These are phyloP conservation scores for Furcifer pardalis DNA, from an alignment of 2,797 vertebrate species.

Conservation along the genomic window DNA sequence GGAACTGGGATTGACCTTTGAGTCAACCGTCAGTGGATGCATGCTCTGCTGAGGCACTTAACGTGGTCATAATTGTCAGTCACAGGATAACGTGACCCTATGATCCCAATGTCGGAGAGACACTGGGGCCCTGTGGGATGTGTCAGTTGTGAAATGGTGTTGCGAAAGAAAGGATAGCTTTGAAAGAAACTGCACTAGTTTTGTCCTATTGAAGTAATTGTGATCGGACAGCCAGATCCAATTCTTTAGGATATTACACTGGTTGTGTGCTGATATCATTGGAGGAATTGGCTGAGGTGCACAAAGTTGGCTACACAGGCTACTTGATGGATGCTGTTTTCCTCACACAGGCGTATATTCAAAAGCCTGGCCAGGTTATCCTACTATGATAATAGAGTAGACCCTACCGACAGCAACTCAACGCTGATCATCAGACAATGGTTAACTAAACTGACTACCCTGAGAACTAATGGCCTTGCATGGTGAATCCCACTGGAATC, in stretches of 20 bases:
- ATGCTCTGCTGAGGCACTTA: not conserved
- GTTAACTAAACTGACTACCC: too few relatives aligned
- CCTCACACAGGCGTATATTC: not conserved
- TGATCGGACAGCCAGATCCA: not conserved
- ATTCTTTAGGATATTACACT: not conserved
- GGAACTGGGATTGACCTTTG: not conserved
- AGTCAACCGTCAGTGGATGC: not conserved
- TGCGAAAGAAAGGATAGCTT: not conserved
- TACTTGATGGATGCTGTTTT: not conserved
- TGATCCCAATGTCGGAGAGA: not conserved
- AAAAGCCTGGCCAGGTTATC: too few relatives aligned
- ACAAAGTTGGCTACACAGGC: not conserved
- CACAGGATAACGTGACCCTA: not conserved
- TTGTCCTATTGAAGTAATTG: not conserved
- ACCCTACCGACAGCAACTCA: too few relatives aligned
- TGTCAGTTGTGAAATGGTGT: not conserved
- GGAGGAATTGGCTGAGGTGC: not conserved
- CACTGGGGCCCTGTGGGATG: not conserved
- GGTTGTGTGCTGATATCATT: not conserved
- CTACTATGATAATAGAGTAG: too few relatives aligned
- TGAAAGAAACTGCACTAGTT: not conserved
- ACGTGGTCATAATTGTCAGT: not conserved
- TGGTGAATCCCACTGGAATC: too few relatives aligned
- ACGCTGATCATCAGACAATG: too few relatives aligned
- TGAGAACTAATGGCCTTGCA: too few relatives aligned